A percentile compares a stretch with the other conserved stretches of the same genome.
These are phyloP conservation scores for Lumbricus terrestris DNA, from an alignment of 2,888 invertebrate species.

Conservation along the genomic window DNA sequence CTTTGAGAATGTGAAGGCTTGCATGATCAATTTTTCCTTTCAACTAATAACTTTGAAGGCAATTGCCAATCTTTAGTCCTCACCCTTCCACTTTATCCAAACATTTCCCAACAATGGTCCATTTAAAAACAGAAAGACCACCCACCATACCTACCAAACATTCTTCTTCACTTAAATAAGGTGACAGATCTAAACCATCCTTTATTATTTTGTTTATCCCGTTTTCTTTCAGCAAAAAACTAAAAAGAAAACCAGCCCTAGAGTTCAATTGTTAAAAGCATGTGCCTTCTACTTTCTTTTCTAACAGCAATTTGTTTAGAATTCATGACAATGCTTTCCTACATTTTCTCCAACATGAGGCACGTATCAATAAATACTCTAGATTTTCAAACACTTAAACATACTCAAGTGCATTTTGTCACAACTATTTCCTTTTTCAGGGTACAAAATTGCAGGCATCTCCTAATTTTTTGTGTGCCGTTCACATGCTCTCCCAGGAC, in stretches of 20 bases:
- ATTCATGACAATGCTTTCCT: neutral
- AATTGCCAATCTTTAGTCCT: neutral
- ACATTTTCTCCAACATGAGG: neutral
- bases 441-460: neutral
- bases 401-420: neutral
- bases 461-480: neutral
- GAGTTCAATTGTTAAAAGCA: neutral
- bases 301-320: neutral
- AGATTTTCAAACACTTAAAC: neutral
- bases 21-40: neutral
- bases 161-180: neutral
- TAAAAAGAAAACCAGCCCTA: neutral
- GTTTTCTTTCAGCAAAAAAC: neutral
- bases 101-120: neutral
- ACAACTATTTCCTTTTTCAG: neutral
- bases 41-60: neutral
- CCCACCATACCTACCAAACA: neutral
- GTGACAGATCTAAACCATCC: neutral
- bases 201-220: neutral
- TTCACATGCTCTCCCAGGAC: neutral
- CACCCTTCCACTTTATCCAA: neutral
- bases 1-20: neutral
- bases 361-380: neutral
- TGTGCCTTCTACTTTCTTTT: neutral
- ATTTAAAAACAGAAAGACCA: too few relatives aligned